Evolutionary conservation across 1,140 invertebrate species (phyloP).

Genomic region (Nixonia krombeini): DNA sequence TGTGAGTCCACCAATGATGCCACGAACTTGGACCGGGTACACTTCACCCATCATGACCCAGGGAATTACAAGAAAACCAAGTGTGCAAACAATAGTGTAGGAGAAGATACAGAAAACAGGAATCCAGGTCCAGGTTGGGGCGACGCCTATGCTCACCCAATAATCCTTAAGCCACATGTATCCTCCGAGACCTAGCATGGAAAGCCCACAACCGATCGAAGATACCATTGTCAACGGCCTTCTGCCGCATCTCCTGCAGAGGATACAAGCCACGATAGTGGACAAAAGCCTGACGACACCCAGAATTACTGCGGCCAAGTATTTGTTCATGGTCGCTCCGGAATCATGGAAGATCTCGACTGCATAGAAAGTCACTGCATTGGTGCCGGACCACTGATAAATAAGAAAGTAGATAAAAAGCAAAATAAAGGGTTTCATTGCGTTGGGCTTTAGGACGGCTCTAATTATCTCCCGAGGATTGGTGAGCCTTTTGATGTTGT

Average conservation of each 20-base stretch:
- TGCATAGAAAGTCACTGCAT: slow-evolving; percentile 85
- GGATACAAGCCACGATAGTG: slow-evolving; percentile 76
- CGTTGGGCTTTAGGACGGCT: slow-evolving; percentile 75
- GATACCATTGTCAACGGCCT: slow-evolving; percentile 80
- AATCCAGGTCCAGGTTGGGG: slow-evolving; percentile 73
- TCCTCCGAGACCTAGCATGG: slow-evolving; percentile 75
- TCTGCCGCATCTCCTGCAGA: slow-evolving; percentile 76
- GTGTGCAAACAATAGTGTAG: slow-evolving; percentile 77
- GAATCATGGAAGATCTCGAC: slow-evolving; percentile 81
- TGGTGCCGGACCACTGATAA: slow-evolving; percentile 82
- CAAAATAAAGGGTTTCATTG: slow-evolving; percentile 77
- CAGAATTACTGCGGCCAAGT: slow-evolving; percentile 78
- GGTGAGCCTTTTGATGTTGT: slow-evolving; percentile 75
- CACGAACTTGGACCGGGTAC: slow-evolving; percentile 77
- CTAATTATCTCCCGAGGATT: slow-evolving; percentile 72
- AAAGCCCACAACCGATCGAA: slow-evolving; percentile 75
- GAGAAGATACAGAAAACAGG: slow-evolving; percentile 76
- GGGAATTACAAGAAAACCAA: slow-evolving; percentile 80
- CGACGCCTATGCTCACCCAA: slow-evolving; percentile 59
- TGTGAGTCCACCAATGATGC: slow-evolving; percentile 78
- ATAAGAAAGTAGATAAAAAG: slow-evolving; percentile 79
- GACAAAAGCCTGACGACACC: slow-evolving; percentile 77
- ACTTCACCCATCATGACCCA: slow-evolving; percentile 84
- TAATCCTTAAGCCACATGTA: slow-evolving; percentile 75
- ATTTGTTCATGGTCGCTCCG: slow-evolving; percentile 75